phyloP scores from a whole-genome alignment of 1,140 invertebrate genomes.

The Hormaphis cornu region DNA sequence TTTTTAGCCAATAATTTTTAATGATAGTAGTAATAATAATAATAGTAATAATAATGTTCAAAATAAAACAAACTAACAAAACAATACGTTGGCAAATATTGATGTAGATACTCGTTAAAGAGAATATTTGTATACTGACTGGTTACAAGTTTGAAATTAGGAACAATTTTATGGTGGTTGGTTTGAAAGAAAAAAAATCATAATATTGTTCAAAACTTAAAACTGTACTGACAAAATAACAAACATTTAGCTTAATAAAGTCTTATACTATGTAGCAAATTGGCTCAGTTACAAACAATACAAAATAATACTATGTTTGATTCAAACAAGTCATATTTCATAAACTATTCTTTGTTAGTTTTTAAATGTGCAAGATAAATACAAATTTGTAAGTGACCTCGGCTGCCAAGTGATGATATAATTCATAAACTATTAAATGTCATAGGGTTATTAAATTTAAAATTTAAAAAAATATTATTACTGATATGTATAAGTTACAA shows the following conservation, averaged over 20 bases:
- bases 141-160: background rate
- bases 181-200: background rate
- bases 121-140: background rate
- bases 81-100: background rate
- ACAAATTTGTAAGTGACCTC: constrained; percentile 21
- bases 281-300: too few relatives aligned
- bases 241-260: too few relatives aligned
- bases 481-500: constrained; percentile 25
- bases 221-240: too few relatives aligned
- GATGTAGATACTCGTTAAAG: background rate
- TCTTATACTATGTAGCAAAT: too few relatives aligned
- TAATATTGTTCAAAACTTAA: background rate
- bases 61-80: too few relatives aligned
- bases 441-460: background rate
- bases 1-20: background rate
- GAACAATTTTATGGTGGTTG: background rate
- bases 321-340: background rate
- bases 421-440: too few relatives aligned
- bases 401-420: background rate
- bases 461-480: constrained; percentile 23
- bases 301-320: background rate
- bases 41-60: background rate
- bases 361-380: background rate
- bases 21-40: background rate
- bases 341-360: background rate